These are phyloP conservation scores for Amiota communis DNA, from an alignment of 2,888 invertebrate genomes.

Conservation along the genomic window DNA sequence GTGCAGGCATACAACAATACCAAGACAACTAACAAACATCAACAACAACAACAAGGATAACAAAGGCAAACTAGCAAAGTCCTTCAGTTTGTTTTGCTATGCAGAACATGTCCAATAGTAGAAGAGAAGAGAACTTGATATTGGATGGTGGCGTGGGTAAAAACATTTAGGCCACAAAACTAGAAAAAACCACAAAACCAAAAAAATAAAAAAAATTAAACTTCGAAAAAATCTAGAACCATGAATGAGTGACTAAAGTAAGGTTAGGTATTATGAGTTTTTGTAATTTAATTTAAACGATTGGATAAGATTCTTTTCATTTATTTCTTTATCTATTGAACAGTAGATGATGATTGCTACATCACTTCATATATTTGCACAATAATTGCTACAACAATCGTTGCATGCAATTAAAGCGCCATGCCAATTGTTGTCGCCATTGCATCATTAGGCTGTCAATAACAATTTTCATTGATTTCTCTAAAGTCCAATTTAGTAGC, in stretches of 20 bases:
- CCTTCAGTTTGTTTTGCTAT: slow-evolving; percentile 22
- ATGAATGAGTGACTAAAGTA: too few relatives aligned
- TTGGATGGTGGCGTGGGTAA: too few relatives aligned
- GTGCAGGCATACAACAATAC: slow-evolving; percentile 2
- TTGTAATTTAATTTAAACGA: too few relatives aligned
- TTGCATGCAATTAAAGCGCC: slow-evolving; percentile 54
- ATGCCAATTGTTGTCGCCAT: slow-evolving; percentile 48
- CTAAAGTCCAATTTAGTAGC: too few relatives aligned
- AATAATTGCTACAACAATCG: slow-evolving; percentile 16
- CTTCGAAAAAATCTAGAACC: too few relatives aligned
- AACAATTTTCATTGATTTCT: slow-evolving; percentile 52
- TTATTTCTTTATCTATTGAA: neutral
- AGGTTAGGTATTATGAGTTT: too few relatives aligned
- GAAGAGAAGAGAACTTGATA: too few relatives aligned
- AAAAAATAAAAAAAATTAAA: neutral
- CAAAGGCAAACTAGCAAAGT: slow-evolving; percentile 19
- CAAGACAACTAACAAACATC: slow-evolving; percentile 6
- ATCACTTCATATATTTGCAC: neutral
- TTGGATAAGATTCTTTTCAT: neutral
- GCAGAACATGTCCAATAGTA: slow-evolving; percentile 32
- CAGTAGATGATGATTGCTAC: neutral
- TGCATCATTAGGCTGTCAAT: slow-evolving; percentile 64
- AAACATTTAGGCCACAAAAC: neutral
- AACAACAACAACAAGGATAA: slow-evolving; percentile 28
- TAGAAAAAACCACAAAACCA: neutral